phyloP scores from a whole-genome alignment of 2,797 vertebrate genomes.

The Rhyacichthys aspro region DNA sequence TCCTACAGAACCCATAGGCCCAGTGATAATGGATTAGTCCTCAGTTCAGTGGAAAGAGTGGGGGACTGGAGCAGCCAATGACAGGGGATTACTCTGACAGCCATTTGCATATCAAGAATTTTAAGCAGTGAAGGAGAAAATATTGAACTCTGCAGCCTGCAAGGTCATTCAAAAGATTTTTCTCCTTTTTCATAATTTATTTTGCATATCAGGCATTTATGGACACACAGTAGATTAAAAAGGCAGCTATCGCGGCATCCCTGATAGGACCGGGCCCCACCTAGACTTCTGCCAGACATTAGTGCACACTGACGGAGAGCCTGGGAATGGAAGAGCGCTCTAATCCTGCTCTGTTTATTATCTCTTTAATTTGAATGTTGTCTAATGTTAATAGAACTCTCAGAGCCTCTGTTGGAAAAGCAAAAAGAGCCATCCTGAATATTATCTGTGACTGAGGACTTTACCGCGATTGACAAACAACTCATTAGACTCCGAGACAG shows the following conservation, averaged over 20 bases:
- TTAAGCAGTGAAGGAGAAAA: constrained; percentile 80
- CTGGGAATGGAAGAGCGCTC: constrained; percentile 37
- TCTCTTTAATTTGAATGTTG: constrained; percentile 52
- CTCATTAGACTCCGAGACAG: constrained; percentile 41
- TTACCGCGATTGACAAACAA: constrained; percentile 48
- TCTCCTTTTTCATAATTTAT: constrained; percentile 78
- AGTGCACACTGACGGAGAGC: constrained; percentile 24
- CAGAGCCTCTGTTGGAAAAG: constrained; percentile 38
- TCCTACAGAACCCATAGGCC: constrained; percentile 7
- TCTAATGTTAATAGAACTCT: constrained; percentile 38
- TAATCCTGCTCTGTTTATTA: constrained; percentile 57
- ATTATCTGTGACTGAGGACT: constrained; percentile 46
- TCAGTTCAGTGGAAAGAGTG: constrained; percentile 26
- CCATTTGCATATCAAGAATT: constrained; percentile 84
- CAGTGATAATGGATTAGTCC: constrained; percentile 35
- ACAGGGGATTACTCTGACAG: constrained; percentile 79
- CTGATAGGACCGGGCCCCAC: constrained; percentile 72
- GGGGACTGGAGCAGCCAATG: constrained; percentile 40
- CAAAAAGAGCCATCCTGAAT: constrained; percentile 6
- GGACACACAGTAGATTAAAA: constrained; percentile 81
- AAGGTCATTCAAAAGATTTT: constrained; percentile 87
- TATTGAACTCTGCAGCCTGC: constrained; percentile 82
- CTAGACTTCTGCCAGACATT: constrained; percentile 62
- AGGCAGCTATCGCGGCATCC: constrained; percentile 76
- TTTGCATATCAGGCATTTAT: constrained; percentile 80